phyloP scores from a whole-genome alignment of 2,888 invertebrate species.

The Dolomedes plantarius region DNA sequence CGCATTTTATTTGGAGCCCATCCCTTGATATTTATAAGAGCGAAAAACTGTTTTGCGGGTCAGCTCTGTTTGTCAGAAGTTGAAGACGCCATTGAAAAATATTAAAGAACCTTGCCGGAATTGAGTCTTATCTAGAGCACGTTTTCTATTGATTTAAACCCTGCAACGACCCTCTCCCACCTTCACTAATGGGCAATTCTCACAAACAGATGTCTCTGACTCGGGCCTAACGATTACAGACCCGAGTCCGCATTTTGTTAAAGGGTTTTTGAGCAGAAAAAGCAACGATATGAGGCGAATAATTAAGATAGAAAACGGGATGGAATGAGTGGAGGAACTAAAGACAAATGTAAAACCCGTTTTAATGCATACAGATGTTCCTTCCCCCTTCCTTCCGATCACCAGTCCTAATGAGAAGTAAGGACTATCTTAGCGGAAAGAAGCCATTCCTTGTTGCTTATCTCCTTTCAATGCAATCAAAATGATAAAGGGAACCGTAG shows the following conservation, averaged over 20 bases:
- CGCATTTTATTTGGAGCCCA: not conserved
- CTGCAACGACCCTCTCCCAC: slow-evolving; percentile 37
- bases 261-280: slow-evolving; percentile 61
- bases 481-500: slow-evolving; percentile 64
- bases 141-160: slow-evolving; percentile 67
- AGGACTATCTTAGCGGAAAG: slow-evolving; percentile 50
- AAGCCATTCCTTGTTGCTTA: slow-evolving; percentile 64
- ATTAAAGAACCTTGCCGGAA: slow-evolving; percentile 42
- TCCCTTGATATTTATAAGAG: slow-evolving; percentile 29
- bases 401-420: slow-evolving; percentile 54
- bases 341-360: slow-evolving; percentile 65
- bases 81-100: slow-evolving; percentile 53
- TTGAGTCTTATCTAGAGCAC: slow-evolving; percentile 41
- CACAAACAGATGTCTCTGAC: slow-evolving; percentile 68
- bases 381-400: slow-evolving; percentile 31
- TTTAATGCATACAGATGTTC: slow-evolving; percentile 67
- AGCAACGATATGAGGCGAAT: slow-evolving; percentile 44
- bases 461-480: slow-evolving; percentile 67
- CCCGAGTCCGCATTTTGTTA: slow-evolving; percentile 56
- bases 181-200: slow-evolving; percentile 68
- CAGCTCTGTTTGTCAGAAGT: slow-evolving; percentile 49
- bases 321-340: slow-evolving; percentile 28
- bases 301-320: slow-evolving; percentile 62
- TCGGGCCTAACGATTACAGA: slow-evolving; percentile 57
- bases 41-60: slow-evolving; percentile 31